Base-by-base conservation (phyloP, 2,113 vertebrate species). In the Crypturellus undulatus region DNA sequence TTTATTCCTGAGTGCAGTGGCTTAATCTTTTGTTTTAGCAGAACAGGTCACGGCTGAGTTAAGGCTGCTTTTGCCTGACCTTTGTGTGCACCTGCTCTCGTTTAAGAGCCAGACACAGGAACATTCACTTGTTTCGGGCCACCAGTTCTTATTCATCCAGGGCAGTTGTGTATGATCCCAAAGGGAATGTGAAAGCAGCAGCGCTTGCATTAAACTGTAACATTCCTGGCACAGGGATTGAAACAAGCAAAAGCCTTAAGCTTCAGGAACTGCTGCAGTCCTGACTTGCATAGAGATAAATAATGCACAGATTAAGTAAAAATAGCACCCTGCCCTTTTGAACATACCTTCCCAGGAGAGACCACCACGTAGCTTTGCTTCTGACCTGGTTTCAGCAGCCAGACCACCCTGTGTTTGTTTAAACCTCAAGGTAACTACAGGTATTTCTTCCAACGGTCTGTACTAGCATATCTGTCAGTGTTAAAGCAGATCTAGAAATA, bases 71-170 rank as follows among this genome's bases (percentile, higher is more conserved):
- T n/a, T 64, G 56, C 38, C 30, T 10, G 28, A 49, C 34, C 26
- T 85, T 34, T 32, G 26, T 7, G 12, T 17, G 26, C 42, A 26
- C 42, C 30, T 49, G 63, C n/a, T 81, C 56, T 11, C 45, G 24
- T 4, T 2, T 19, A 5, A 4, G 76, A n/a, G n/a, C 14, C 59
- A 36, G 15, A 36, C 8, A n/a, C 67, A 19, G 47, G 51, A 28
- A 36, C 11, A 3, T 19, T 26, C 38, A n/a, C n/a, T 22, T 38
- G 7, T 28, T 52, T 40, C 19, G 69, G 71, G 26, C 56, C 9
- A 5, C 0, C 3, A 28, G 17, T 4, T 60, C 75, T 20, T 15
- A 30, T 58, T 56, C 24, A 30, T 0, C 5, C 20, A 54, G 60
- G n/a, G 18, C 45, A 56, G 34, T 22, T 56, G 9, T 0, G 2